Base-by-base conservation (phyloP, 2,797 vertebrate genomes). In the Aulostomus chinensis region DNA sequence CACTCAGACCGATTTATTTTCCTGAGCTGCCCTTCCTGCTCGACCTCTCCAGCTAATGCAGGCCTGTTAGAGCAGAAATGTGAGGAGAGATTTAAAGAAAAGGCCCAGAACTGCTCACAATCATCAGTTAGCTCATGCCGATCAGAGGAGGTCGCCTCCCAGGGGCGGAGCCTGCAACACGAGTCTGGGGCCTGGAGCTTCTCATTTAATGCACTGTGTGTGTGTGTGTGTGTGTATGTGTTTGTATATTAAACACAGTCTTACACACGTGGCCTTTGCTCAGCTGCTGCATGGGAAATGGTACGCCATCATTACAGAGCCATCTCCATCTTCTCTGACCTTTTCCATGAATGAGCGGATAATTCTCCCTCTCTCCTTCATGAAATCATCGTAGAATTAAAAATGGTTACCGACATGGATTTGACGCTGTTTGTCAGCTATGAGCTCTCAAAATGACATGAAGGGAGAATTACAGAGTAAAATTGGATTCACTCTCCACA, bases 241-340 rank as follows among this genome's bases (percentile, higher is more conserved):
- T n/a, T n/a, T n/a, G n/a, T n/a, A n/a, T n/a, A n/a, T n/a, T n/a
- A n/a, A n/a, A n/a, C n/a, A n/a, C n/a, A n/a, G n/a, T n/a, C n/a
- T n/a, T n/a, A n/a, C n/a, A n/a, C n/a, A n/a, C n/a, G n/a, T n/a
- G n/a, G n/a, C 26, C 16, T 36, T 25, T 18, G 2, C 15, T 25
- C 33, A 7, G 45, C 39, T 51, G 45, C 42, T 29, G 22, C 14
- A 24, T 1, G 1, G 59, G 18, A 60, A n/a, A n/a, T n/a, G n/a
- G n/a, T 50, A n/a, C 38, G 42, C 71, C 32, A 67, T 73, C 50
- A 69, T 78, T 58, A 62, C 20, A 28, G 16, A 33, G 26, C 24
- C 22, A 68, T 73, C 38, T 54, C 24, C 22, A 68, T 73, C 38
- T 54, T 66, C 64, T 53, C 37, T 73, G 63, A 73, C 76, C 68